These are phyloP conservation scores for Oryzias melastigma DNA, from an alignment of 2,113 vertebrate genomes.

Conservation along the genomic window DNA sequence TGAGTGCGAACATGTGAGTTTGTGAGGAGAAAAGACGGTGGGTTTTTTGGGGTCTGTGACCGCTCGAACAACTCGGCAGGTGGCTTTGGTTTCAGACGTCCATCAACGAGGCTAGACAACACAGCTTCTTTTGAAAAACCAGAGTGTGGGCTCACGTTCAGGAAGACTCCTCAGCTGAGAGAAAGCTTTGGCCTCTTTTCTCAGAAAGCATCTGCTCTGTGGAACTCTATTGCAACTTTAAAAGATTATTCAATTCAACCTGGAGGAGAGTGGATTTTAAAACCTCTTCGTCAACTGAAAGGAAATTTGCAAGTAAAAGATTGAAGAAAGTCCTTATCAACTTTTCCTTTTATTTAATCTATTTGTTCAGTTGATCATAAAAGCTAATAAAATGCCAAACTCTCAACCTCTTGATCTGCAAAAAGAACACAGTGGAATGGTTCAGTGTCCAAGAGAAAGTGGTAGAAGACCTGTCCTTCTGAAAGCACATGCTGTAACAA, in stretches of 20 bases:
- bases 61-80: constrained; percentile 22
- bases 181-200: constrained; percentile 3
- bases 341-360: constrained; percentile 24
- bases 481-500: background rate
- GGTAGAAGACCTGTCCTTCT: background rate
- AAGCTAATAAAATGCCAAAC: constrained; percentile 58
- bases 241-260: constrained; percentile 4
- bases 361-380: constrained; percentile 28
- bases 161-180: constrained; percentile 18
- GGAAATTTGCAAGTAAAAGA: constrained; percentile 4
- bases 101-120: constrained; percentile 38
- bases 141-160: constrained; percentile 29
- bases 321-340: background rate
- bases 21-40: constrained; percentile 4
- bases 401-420: constrained; percentile 6
- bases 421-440: background rate
- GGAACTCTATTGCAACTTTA: constrained; percentile 19
- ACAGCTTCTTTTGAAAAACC: constrained; percentile 29
- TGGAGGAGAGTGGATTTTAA: background rate
- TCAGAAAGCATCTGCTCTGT: constrained; percentile 13
- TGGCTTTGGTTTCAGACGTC: constrained; percentile 27
- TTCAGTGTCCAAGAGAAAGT: background rate
- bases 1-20: background rate
- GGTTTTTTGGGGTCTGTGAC: constrained; percentile 9
- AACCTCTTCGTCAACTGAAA: constrained; percentile 3